phyloP scores from a whole-genome alignment of 2,888 invertebrate genomes.

The Agonopterix heracliana region DNA sequence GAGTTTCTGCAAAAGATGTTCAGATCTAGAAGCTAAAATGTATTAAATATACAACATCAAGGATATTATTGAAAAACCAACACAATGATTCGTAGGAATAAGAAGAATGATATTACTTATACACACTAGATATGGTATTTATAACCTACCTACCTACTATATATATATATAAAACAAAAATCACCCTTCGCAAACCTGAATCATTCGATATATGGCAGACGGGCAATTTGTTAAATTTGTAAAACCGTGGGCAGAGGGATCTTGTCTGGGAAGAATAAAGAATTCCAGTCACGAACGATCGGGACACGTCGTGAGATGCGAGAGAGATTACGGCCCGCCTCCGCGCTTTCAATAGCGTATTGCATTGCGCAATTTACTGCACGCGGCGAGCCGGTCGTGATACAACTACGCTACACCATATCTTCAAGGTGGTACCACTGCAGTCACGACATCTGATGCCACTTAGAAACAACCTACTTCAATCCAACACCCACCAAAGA shows the following conservation, averaged over 20 bases:
- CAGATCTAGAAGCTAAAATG: too few relatives aligned
- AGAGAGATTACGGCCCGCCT: slow-evolving; percentile 44
- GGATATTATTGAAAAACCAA: too few relatives aligned
- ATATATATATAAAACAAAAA: too few relatives aligned
- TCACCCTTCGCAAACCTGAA: too few relatives aligned
- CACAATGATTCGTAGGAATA: too few relatives aligned
- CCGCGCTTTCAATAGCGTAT: slow-evolving; percentile 53
- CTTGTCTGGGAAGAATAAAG: slow-evolving; percentile 29
- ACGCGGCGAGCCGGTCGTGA: slow-evolving; percentile 49
- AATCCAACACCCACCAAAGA: not conserved
- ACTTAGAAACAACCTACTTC: slow-evolving; percentile 2
- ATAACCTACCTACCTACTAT: too few relatives aligned
- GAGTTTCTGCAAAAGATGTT: too few relatives aligned
- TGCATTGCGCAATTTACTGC: slow-evolving; percentile 64
- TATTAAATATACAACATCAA: too few relatives aligned
- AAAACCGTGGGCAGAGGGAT: slow-evolving; percentile 6
- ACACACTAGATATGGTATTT: too few relatives aligned
- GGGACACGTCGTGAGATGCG: slow-evolving; percentile 53
- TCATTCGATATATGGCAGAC: not conserved
- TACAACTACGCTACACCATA: slow-evolving; percentile 39
- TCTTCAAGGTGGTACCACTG: slow-evolving; percentile 47
- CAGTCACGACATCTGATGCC: slow-evolving; percentile 48
- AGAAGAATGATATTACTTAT: too few relatives aligned
- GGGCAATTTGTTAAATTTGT: slow-evolving; percentile 6
- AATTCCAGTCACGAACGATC: slow-evolving; percentile 54